Evolutionary conservation across 2,888 invertebrate genomes (phyloP), one percentile per base, ranked within the genome.

Genomic region (Crepidodera aurea): DNA sequence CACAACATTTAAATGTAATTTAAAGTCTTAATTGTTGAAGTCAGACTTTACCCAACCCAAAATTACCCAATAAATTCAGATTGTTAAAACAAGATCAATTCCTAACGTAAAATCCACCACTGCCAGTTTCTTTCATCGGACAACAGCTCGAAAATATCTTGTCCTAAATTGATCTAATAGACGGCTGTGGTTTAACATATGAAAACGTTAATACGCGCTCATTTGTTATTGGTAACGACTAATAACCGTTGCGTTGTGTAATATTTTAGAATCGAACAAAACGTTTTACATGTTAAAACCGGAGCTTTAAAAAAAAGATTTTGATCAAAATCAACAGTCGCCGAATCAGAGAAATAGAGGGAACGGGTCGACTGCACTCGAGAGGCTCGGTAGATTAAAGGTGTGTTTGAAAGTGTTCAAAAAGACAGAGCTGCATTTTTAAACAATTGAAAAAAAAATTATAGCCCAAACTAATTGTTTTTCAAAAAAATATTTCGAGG

Each of bases 121-220:
- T n/a, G n/a, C n/a, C n/a, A n/a, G 29, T 29, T 29, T 15, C 40
- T 18, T 40, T 40, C 40, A 40, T 16, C 40, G 12, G 16, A 13
- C 40, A 40, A 18, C 40, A 18, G 48, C 27, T 48, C 44, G 48
- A 29, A 44, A 54, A 37, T 53, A 46, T 53, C 62, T 63, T 63
- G 67, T 62, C 61, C 63, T 46, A 63, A 65, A 65, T 65, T 60
- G 59, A 60, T 59, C 60, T 59, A 62, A 59, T 62, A 62, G 37
- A 62, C 51, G 54, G 50, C 54, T 65, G 65, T 67, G 65, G 67
- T 67, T 67, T 65, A 51, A 55, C 50, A 61, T 55, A 57, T 53
- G 66, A 53, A 66, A 62, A 59, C 34, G 55, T 66, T 56, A 60
- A 63, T 59, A 59, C 63, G 54, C 53, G 37, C 54, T 54, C 58